Evolutionary conservation across 2,113 vertebrate genomes (phyloP).

Genomic region (Coptodon rendalli): DNA sequence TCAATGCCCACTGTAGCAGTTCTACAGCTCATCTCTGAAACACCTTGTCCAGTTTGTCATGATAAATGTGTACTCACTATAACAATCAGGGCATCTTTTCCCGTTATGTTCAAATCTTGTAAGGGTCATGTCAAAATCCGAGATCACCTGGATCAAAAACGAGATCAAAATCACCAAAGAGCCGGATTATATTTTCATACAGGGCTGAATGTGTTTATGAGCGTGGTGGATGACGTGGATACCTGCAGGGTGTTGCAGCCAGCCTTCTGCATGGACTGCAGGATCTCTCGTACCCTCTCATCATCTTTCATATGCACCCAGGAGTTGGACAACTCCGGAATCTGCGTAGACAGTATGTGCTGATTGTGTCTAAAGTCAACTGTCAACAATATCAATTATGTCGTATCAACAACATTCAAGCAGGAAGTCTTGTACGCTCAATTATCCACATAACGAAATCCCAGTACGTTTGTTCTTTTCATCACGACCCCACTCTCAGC

Average conservation of each 20-base stretch:
- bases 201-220: not conserved
- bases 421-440: not conserved
- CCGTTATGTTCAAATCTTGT: conserved; percentile 84
- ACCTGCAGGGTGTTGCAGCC: conserved; percentile 83
- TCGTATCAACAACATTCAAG: fast-evolving
- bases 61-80: conserved; percentile 78
- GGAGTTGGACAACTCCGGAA: conserved; percentile 73
- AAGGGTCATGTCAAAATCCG: conserved; percentile 96
- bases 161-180: not conserved
- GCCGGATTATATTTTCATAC: not conserved
- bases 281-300: conserved; percentile 67
- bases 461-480: fast-evolving
- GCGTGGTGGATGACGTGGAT: fast-evolving
- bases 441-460: not conserved
- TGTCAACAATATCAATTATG: not conserved
- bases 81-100: conserved; percentile 81
- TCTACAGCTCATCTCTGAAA: not conserved
- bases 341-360: conserved; percentile 50
- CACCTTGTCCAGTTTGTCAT: not conserved
- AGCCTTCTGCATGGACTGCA: conserved; percentile 38
- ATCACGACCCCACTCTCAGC: not conserved
- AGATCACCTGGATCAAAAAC: conserved; percentile 78
- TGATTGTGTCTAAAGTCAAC: not conserved
- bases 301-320: conserved; percentile 79
- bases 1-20: not conserved